Percentiles rank a stretch among this genome's conserved stretches.
Conservation (phyloP, 1,140 invertebrate species). For the Anastatus disparis region DNA sequence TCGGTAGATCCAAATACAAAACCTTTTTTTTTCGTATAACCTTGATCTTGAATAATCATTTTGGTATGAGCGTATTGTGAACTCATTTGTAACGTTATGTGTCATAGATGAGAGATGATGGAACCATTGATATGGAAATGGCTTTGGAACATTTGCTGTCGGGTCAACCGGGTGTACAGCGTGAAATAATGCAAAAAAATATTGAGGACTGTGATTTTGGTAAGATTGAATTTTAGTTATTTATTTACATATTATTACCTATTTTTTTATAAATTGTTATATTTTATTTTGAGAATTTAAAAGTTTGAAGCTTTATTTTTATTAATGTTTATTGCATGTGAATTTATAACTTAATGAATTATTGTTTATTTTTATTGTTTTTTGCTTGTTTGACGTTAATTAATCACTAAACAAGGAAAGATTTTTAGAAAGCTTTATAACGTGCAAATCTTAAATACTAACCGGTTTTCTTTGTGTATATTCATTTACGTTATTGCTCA, state of each 20-base stretch:
- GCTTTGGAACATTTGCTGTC: conserved; percentile 18
- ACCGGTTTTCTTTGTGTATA: no score
- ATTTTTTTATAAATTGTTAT: not conserved
- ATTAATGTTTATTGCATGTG: no score
- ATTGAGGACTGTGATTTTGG: conserved; percentile 1
- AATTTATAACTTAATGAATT: no score
- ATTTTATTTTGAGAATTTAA: not conserved
- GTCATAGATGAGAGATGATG: conserved; percentile 11
- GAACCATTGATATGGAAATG: conserved; percentile 11
- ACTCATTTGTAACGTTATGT: not conserved
- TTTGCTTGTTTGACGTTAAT: no score
- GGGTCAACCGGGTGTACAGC: not conserved
- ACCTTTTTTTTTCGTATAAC: not conserved
- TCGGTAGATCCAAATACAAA: no score
- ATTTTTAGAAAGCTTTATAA: no score
- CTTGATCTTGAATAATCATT: conserved; percentile 5
- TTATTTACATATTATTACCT: not conserved
- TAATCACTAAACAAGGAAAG: no score
- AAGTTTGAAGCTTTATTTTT: not conserved
- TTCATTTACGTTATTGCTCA: no score
- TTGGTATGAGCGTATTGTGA: not conserved
- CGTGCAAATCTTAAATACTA: no score
- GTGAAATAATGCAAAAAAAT: not conserved
- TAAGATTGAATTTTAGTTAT: not conserved
- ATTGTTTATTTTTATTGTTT: no score